phyloP scores from a whole-genome alignment of 2,113 vertebrate genomes.

The Barnardius zonarius region DNA sequence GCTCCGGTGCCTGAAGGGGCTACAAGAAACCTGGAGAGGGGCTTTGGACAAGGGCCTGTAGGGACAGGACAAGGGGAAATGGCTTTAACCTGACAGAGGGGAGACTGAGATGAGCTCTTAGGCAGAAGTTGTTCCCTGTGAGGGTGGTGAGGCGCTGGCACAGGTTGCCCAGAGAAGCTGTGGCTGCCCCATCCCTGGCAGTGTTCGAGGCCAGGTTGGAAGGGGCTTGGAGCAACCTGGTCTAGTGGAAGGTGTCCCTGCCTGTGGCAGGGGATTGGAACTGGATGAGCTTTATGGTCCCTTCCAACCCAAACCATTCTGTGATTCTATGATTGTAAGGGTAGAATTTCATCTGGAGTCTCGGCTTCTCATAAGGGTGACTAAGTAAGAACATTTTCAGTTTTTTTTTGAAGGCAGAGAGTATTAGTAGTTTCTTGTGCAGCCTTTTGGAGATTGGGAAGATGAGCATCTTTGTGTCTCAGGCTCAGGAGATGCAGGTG shows the following conservation, averaged over 20 bases:
- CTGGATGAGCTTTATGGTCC: background rate
- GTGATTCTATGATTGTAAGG: background rate
- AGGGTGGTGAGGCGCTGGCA: background rate
- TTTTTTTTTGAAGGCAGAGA: background rate
- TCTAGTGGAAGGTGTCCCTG: background rate
- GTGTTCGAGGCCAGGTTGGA: background rate
- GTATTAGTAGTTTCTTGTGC: background rate
- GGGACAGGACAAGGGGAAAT: background rate
- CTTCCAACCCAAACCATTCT: background rate
- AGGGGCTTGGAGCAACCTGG: background rate
- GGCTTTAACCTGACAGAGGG: background rate
- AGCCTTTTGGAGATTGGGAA: background rate
- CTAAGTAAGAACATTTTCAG: background rate
- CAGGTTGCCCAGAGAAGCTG: background rate
- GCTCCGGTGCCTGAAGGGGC: background rate
- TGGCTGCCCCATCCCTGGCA: background rate
- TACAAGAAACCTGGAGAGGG: background rate
- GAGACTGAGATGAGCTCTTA: background rate
- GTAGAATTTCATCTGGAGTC: background rate
- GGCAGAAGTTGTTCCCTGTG: background rate
- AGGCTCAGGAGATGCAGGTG: background rate
- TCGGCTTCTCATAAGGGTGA: background rate
- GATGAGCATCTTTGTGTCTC: background rate
- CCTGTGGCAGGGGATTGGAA: background rate
- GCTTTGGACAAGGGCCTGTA: background rate